Evolutionary conservation across 2,888 invertebrate species (phyloP).

Genomic region (Lamellibrachia satsuma): DNA sequence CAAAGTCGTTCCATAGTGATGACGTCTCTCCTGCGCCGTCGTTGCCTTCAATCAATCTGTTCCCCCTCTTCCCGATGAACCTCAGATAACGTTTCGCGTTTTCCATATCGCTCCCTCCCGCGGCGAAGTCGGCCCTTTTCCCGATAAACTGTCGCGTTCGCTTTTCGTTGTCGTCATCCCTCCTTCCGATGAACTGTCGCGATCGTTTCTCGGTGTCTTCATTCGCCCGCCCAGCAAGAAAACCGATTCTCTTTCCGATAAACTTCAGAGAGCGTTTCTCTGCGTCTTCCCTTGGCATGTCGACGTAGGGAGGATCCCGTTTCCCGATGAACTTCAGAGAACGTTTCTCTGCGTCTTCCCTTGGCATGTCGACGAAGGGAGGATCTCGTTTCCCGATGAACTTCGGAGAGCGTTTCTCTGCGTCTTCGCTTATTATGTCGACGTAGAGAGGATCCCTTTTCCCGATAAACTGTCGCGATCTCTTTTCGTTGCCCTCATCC

Average conservation of each 20-base stretch:
- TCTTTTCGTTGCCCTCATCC: slow-evolving; percentile 30
- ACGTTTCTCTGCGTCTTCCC: slow-evolving; percentile 19
- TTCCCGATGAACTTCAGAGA: slow-evolving; percentile 28
- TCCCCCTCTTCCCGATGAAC: neutral
- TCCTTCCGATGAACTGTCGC: slow-evolving; percentile 35
- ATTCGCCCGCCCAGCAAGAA: neutral
- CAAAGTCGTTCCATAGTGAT: neutral
- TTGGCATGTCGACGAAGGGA: neutral
- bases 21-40: slow-evolving; percentile 17
- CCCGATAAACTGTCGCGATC: slow-evolving; percentile 32
- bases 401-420: slow-evolving; percentile 18
- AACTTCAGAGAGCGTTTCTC: slow-evolving; percentile 25
- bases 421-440: neutral
- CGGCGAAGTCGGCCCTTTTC: slow-evolving; percentile 27
- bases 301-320: slow-evolving; percentile 20
- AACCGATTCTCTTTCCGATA: slow-evolving; percentile 28
- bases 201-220: neutral
- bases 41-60: neutral
- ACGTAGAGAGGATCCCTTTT: slow-evolving; percentile 25
- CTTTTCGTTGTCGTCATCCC: slow-evolving; percentile 26
- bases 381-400: slow-evolving; percentile 31
- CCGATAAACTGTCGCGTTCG: slow-evolving; percentile 32
- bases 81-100: slow-evolving; percentile 25
- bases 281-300: neutral
- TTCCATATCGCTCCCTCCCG: neutral